These are phyloP conservation scores for Leiothrix lutea DNA, from an alignment of 2,113 vertebrate species.

Conservation along the genomic window DNA sequence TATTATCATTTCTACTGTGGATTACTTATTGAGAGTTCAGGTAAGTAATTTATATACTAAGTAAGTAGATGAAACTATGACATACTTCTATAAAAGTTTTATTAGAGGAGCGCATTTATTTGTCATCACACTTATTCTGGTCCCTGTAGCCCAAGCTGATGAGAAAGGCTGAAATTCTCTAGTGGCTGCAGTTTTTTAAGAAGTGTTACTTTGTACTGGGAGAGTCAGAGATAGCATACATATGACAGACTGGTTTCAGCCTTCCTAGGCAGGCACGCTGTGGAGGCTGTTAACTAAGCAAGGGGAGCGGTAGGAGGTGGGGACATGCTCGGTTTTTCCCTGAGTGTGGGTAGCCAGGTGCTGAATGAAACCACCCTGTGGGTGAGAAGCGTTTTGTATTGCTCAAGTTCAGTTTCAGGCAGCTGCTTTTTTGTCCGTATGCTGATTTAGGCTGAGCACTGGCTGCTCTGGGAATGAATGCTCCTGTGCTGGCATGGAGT, in stretches of 20 bases:
- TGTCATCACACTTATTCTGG: not conserved
- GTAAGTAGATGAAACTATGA: not conserved
- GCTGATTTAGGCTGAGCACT: not conserved
- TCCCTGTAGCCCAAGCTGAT: not conserved
- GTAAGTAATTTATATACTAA: slow-evolving; percentile 46
- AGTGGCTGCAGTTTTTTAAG: not conserved
- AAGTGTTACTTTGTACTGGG: not conserved
- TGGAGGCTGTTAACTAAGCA: too few species aligned
- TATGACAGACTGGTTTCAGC: not conserved
- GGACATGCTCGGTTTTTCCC: rapidly evolving
- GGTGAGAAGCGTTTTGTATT: not conserved
- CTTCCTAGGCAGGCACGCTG: rapidly evolving
- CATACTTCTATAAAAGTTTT: not conserved
- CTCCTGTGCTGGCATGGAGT: not conserved
- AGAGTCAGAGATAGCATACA: not conserved
- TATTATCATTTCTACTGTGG: slow-evolving; percentile 96
- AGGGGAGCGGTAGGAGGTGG: not conserved
- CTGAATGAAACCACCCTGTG: not conserved
- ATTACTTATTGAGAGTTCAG: slow-evolving; percentile 95
- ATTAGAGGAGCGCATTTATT: not conserved
- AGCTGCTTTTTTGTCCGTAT: not conserved
- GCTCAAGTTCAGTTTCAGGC: not conserved
- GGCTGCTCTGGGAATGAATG: not conserved
- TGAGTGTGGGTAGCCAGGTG: too few species aligned
- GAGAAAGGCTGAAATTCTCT: not conserved